Evolutionary conservation across 2,113 vertebrate species (phyloP).

Genomic region (Patagioenas fasciata): DNA sequence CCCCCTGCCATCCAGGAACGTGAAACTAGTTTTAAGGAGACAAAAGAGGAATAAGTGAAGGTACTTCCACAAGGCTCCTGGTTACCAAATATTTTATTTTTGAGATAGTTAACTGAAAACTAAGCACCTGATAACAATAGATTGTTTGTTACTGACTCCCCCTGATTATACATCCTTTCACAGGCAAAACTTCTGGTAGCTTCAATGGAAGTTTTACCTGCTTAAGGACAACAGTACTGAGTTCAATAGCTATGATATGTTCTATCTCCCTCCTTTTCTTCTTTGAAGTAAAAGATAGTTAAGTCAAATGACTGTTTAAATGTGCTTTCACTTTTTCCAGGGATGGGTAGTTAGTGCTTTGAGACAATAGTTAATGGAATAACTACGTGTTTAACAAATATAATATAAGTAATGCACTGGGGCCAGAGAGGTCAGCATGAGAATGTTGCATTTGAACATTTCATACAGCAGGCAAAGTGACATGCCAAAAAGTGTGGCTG

Average conservation of each 20-base stretch:
- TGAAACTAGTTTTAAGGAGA: conserved; percentile 93
- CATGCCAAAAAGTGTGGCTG: conserved; percentile 74
- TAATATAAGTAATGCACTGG: conserved; percentile 47
- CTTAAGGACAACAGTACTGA: neutral
- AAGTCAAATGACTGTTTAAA: neutral
- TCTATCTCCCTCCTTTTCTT: neutral
- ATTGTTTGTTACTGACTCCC: neutral
- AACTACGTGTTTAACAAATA: conserved; percentile 46
- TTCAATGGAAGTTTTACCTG: conserved; percentile 24
- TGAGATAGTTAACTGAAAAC: conserved; percentile 23
- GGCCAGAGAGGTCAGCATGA: conserved; percentile 57
- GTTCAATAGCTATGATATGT: neutral
- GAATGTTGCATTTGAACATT: conserved; percentile 69
- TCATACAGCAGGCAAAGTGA: conserved; percentile 78
- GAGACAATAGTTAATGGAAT: conserved; percentile 10
- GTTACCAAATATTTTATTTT: conserved; percentile 49
- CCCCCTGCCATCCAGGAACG: conserved; percentile 99
- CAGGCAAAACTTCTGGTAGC: neutral
- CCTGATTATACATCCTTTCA: neutral
- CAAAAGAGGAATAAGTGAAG: conserved; percentile 87
- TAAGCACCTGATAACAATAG: neutral
- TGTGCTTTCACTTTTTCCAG: conserved; percentile 53
- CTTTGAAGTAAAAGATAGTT: conserved; percentile 20
- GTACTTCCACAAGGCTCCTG: conserved; percentile 57
- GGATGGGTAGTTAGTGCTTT: conserved; percentile 4